Conservation (phyloP, 2,888 invertebrate species). For the Elegia similella region DNA sequence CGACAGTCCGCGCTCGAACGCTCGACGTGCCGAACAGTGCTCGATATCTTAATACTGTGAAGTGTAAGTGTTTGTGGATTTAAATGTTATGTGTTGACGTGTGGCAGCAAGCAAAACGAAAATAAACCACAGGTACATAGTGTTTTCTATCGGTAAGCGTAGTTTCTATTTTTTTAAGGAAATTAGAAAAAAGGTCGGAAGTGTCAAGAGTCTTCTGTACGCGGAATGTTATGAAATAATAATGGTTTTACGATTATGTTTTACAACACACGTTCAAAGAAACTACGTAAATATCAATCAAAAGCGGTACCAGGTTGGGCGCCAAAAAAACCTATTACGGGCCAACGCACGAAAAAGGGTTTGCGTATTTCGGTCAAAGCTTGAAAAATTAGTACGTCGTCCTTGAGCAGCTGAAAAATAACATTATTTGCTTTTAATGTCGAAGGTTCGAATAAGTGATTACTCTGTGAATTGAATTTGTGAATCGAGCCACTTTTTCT, state of each 20-base stretch:
- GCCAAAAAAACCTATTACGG: constrained; percentile 33
- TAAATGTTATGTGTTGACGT: constrained; percentile 51
- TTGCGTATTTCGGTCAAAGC: constrained; percentile 24
- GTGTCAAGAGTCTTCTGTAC: background rate
- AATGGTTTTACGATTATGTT: constrained; percentile 39
- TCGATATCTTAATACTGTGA: constrained; percentile 51
- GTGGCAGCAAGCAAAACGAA: constrained; percentile 43
- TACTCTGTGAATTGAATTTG: background rate
- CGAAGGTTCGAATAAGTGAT: constrained; percentile 14
- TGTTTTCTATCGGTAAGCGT: constrained; percentile 6
- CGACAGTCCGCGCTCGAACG: constrained; percentile 28
- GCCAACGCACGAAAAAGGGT: constrained; percentile 22
- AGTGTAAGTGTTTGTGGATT: constrained; percentile 50
- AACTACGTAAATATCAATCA: constrained; percentile 39
- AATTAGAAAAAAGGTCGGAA: background rate
- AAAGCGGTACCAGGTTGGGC: constrained; percentile 39
- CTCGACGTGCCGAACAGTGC: constrained; percentile 49
- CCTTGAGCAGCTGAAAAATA: constrained; percentile 15
- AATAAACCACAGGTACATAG: constrained; percentile 7
- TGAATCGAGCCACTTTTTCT: background rate
- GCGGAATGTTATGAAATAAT: constrained; percentile 5
- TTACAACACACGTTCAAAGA: constrained; percentile 39
- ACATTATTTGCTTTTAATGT: constrained; percentile 15
- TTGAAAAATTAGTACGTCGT: constrained; percentile 16
- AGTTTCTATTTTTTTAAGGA: background rate